phyloP scores from a whole-genome alignment of 1,140 invertebrate species.

The Neuroterus valhalla region DNA sequence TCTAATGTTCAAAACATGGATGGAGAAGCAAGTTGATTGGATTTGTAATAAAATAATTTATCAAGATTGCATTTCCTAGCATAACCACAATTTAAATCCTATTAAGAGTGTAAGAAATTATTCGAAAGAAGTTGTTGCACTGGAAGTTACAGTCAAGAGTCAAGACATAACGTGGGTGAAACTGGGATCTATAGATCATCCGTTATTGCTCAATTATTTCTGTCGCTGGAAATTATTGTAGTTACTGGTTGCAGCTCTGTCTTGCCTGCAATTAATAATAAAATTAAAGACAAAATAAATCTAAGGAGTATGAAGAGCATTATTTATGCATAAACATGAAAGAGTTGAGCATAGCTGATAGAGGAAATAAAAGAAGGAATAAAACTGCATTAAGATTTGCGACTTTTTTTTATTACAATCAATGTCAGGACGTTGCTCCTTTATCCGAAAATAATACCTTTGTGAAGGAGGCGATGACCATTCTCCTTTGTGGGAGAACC shows the following conservation, averaged over 20 bases:
- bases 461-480: neutral
- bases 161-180: constrained; percentile 22
- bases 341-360: too few relatives aligned
- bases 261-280: neutral
- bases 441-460: neutral
- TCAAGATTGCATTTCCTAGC: neutral
- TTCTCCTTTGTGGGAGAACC: neutral
- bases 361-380: too few relatives aligned
- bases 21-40: too few relatives aligned
- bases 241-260: constrained; percentile 5
- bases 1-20: too few relatives aligned
- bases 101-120: neutral
- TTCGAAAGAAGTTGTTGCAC: neutral
- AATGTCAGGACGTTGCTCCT: neutral
- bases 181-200: constrained; percentile 25
- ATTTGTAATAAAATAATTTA: too few relatives aligned
- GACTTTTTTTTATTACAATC: too few relatives aligned
- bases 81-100: neutral
- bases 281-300: too few relatives aligned
- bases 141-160: neutral
- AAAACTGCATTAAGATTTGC: too few relatives aligned
- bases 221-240: constrained; percentile 20
- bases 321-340: too few relatives aligned
- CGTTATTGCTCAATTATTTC: constrained; percentile 27
- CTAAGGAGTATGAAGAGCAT: too few relatives aligned